Percentiles rank a stretch among this genome's conserved stretches.
These are phyloP conservation scores for Acanthosepion lycidas DNA, from an alignment of 2,888 invertebrate genomes.

Conservation along the genomic window DNA sequence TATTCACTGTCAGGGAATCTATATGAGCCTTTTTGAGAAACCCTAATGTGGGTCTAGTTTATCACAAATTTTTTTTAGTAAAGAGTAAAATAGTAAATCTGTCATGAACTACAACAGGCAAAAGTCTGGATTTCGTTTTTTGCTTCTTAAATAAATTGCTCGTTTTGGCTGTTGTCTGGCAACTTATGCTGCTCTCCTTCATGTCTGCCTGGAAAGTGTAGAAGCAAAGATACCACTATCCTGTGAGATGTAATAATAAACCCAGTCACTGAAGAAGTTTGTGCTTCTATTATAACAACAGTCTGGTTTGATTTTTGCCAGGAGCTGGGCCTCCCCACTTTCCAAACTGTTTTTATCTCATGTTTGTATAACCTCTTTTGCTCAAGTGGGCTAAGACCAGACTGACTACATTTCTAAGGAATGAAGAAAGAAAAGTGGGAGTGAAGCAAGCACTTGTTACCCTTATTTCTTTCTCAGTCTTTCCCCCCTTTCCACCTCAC, in stretches of 20 bases:
- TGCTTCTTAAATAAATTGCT: too few species aligned
- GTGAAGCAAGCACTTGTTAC: neutral
- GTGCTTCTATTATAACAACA: too few species aligned
- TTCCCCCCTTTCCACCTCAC: neutral
- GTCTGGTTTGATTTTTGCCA: neutral
- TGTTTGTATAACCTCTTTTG: neutral
- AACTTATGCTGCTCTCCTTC: neutral
- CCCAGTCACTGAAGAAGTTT: neutral
- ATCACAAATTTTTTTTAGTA: too few species aligned
- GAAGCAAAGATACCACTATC: neutral
- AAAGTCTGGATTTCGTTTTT: neutral
- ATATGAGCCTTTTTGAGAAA: too few species aligned
- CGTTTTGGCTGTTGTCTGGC: too few species aligned
- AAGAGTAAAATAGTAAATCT: too few species aligned
- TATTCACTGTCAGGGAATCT: too few species aligned
- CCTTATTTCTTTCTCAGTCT: neutral
- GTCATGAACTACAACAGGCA: neutral
- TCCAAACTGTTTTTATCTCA: neutral
- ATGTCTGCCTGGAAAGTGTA: neutral
- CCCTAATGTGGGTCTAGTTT: too few species aligned
- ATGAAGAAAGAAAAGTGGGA: neutral
- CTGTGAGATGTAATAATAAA: neutral
- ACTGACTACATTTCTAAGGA: neutral
- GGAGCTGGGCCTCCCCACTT: too few species aligned
- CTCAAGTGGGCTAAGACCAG: constrained; percentile 11